Percentiles rank a stretch among this genome's conserved stretches.
These are phyloP conservation scores for Aphidius gifuensis DNA, from an alignment of 1,140 invertebrate species.

Conservation along the genomic window DNA sequence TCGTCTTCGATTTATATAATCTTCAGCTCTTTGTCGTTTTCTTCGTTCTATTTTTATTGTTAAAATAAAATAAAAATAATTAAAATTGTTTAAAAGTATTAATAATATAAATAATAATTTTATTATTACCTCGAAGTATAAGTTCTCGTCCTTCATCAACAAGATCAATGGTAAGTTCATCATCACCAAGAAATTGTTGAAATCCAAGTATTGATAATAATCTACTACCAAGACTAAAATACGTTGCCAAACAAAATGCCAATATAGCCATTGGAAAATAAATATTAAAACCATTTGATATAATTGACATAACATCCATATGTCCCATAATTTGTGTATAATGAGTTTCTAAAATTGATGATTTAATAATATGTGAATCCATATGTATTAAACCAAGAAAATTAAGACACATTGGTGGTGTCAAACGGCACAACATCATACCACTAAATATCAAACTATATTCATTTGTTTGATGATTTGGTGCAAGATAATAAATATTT, in stretches of 20 bases:
- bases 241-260: slow-evolving; percentile 89
- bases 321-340: slow-evolving; percentile 99
- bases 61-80: slow-evolving; percentile 20
- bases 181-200: slow-evolving; percentile 92
- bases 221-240: slow-evolving; percentile 90
- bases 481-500: slow-evolving; percentile 95
- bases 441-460: slow-evolving; percentile 98
- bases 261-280: slow-evolving; percentile 98
- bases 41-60: slow-evolving; percentile 65
- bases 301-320: slow-evolving; percentile 96
- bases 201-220: slow-evolving; percentile 87
- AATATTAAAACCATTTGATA: slow-evolving; percentile 97
- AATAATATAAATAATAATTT: slow-evolving; percentile 21
- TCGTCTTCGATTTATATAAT: slow-evolving; percentile 68
- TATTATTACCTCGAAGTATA: slow-evolving; percentile 70
- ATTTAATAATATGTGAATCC: slow-evolving; percentile 93
- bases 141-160: slow-evolving; percentile 91
- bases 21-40: slow-evolving; percentile 74
- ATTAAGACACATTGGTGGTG: slow-evolving; percentile 97
- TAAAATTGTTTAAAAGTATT: slow-evolving; percentile 15
- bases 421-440: slow-evolving; percentile 94
- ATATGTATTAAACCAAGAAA: slow-evolving; percentile 97
- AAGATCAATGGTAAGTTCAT: slow-evolving; percentile 88
- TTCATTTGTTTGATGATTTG: slow-evolving; percentile 97
- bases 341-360: slow-evolving; percentile 75